Evolutionary conservation across 2,888 invertebrate genomes (phyloP).

Genomic region (Microchrysa polita): DNA sequence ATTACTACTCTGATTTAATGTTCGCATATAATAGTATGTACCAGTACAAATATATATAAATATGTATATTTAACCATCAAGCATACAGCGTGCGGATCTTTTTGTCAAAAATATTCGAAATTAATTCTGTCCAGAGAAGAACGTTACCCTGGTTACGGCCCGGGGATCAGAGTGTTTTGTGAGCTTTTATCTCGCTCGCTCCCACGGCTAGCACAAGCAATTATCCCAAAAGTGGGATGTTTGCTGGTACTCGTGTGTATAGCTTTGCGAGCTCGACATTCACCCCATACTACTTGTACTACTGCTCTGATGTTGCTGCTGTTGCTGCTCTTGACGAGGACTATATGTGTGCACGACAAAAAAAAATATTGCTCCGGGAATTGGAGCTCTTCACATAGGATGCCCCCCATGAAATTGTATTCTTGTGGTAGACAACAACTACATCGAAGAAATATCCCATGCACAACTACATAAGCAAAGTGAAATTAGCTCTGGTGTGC

Average conservation of each 20-base stretch:
- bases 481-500: slow-evolving; percentile 18
- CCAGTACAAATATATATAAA: no score
- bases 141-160: slow-evolving; percentile 54
- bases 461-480: slow-evolving; percentile 16
- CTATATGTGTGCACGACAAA: neutral
- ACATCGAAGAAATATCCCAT: slow-evolving; percentile 5
- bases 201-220: slow-evolving; percentile 19
- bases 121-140: slow-evolving; percentile 48
- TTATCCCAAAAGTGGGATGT: slow-evolving; percentile 19
- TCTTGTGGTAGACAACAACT: slow-evolving; percentile 28
- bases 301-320: no score
- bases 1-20: slow-evolving; percentile 34
- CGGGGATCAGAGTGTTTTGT: slow-evolving; percentile 49
- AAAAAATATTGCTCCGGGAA: slow-evolving; percentile 32
- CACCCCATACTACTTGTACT: no score
- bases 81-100: slow-evolving; percentile 12
- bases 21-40: no score
- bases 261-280: neutral
- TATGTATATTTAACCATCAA: no score
- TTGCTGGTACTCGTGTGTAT: neutral
- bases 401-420: neutral
- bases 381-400: slow-evolving; percentile 36
- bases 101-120: slow-evolving; percentile 25
- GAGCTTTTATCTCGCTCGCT: slow-evolving; percentile 55
- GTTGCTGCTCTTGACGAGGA: neutral